phyloP scores from a whole-genome alignment of 2,888 invertebrate species.

The Schrankia costaestrigalis region DNA sequence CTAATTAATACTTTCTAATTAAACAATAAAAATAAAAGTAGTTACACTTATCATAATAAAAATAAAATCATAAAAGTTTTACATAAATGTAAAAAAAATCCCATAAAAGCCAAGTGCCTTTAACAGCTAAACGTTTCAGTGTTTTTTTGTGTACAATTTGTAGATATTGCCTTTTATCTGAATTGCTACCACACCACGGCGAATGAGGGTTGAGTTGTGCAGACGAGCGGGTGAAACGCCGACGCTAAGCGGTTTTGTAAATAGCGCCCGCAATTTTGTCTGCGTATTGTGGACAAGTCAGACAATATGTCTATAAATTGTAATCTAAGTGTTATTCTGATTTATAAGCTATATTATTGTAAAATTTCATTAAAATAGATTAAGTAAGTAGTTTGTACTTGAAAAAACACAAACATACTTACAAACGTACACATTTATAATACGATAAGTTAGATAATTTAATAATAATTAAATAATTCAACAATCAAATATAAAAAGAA shows the following conservation, averaged over 20 bases:
- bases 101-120: conserved; percentile 30
- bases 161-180: conserved; percentile 69
- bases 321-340: too few relatives aligned
- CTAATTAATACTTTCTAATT: conserved; percentile 5
- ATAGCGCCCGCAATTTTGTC: background rate
- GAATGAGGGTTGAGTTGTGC: conserved; percentile 39
- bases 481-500: too few relatives aligned
- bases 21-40: conserved; percentile 10
- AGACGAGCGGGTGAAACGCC: conserved; percentile 36
- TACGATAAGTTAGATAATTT: too few relatives aligned
- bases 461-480: too few relatives aligned
- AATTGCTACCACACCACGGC: conserved; percentile 74
- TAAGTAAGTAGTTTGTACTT: too few relatives aligned
- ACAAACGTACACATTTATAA: too few relatives aligned
- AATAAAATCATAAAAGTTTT: conserved; percentile 25
- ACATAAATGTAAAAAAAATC: conserved; percentile 25
- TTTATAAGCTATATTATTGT: too few relatives aligned
- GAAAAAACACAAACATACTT: too few relatives aligned
- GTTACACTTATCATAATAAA: conserved; percentile 33
- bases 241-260: conserved; percentile 8
- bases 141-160: conserved; percentile 72
- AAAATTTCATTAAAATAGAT: too few relatives aligned
- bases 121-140: conserved; percentile 27
- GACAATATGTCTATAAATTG: background rate
- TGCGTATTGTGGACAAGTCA: background rate